Conservation (phyloP, 2,888 invertebrate genomes). For the Zele albiditarsus region DNA sequence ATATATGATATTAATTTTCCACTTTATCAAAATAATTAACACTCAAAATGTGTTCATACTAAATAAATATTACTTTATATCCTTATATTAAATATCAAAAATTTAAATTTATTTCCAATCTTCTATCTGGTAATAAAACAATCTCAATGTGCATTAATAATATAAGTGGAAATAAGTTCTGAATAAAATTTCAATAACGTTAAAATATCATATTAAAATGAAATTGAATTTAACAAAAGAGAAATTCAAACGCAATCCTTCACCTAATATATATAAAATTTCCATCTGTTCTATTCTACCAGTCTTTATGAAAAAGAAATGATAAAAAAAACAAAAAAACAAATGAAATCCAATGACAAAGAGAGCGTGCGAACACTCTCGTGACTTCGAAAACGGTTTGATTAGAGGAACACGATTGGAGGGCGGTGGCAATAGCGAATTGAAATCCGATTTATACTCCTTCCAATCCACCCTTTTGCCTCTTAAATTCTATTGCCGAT, state of each 20-base stretch:
- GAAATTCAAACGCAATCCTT: not conserved
- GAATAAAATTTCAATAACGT: too few species aligned
- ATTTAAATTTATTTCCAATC: too few species aligned
- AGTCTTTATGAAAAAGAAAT: not conserved
- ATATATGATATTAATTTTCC: too few species aligned
- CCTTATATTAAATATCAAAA: too few species aligned
- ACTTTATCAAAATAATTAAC: too few species aligned
- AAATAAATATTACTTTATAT: too few species aligned
- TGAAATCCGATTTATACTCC: conserved; percentile 52
- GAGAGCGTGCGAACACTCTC: conserved; percentile 43
- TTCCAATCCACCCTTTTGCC: not conserved
- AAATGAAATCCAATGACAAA: conserved; percentile 44
- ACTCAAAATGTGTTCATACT: too few species aligned
- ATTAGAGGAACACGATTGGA: conserved; percentile 56
- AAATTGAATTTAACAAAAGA: not conserved
- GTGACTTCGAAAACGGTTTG: conserved; percentile 50
- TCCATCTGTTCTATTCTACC: not conserved
- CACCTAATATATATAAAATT: not conserved
- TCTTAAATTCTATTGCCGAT: conserved; percentile 32
- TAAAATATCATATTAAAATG: not conserved
- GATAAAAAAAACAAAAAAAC: not conserved
- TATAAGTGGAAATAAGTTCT: too few species aligned
- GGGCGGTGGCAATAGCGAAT: conserved; percentile 50
- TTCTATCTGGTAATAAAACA: too few species aligned
- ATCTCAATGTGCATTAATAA: too few species aligned